Evolutionary conservation across 2,113 vertebrate genomes (phyloP), one percentile per base, ranked within the genome.

Genomic region (Catagonus wagneri): DNA sequence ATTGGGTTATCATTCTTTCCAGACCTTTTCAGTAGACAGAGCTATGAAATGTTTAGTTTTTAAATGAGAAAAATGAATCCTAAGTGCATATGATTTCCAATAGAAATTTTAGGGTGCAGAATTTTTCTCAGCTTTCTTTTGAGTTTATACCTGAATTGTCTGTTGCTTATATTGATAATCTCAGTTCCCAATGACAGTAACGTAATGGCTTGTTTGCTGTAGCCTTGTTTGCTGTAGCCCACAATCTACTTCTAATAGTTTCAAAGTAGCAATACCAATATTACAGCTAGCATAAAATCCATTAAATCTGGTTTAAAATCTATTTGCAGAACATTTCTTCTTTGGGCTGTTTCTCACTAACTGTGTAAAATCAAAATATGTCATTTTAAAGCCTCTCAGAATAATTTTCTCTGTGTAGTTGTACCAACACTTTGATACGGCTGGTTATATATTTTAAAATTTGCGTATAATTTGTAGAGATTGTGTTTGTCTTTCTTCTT

Each of bases 71-170:
- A 85, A 92, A 79, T 5, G 25, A 50, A 50, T 65, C 13, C 14
- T 81, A 63, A 44, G 52, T 69, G 60, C 90, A 10, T 63, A 34
- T 90, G 19, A 52, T 94, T 94, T 90, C 15, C 16, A 56, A 5
- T 60, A 54, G 2, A 84, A 79, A 94, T 94, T 68, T 84, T 34
- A 52, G 2, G 39, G 32, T 72, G 54, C 13, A 72, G 16, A 94
- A 54, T 89, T 85, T 93, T 96, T 81, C 61, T 39, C 76, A 69
- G 25, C 23, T 52, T 52, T 92, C 16, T 86, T 89, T 89, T 79
- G 29, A 61, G 13, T 78, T 72, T 92, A 34, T 65, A 58, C 11
- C 10, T 63, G 27, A 13, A 54, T 34, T 65, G 6, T 2, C 83
- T 75, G 12, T 80, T 7, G 36, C 14, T 91, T 91, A 71, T 32